Evolutionary conservation across 2,888 invertebrate genomes (phyloP), one percentile per base, ranked within the genome.

Genomic region (Chloromyia formosa): DNA sequence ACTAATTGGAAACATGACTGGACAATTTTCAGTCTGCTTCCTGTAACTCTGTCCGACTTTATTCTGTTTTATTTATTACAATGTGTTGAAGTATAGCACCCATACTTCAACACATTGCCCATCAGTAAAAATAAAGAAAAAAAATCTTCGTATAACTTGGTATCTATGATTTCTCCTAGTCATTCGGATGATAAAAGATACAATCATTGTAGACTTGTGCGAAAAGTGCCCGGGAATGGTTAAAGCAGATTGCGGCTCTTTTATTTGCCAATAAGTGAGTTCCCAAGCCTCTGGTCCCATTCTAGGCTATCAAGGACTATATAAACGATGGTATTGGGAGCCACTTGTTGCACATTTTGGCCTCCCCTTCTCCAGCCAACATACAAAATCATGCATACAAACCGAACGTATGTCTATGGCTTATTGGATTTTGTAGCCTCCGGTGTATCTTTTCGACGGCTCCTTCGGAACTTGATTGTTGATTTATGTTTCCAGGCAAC

Each of bases 281-380:
- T 66, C 66, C 66, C 66, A 66, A 1, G 66, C 66, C 22, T 49
- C 61, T 10, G 22, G 56, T 56, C 4, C 20, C 5, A 20, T 56
- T 56, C 56, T n/a, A 20, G 20, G 49, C 49, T 49, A 66, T 66
- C 66, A 16, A 35, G 35, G 22, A 49, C 45, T 22, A 16, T 60
- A 18, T 42, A 49, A 66, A 66, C 66, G 66, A 66, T 66, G 45
- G 10, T 49, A 49, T 66, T 66, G 76, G 75, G 71, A 73, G 74
- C 74, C 74, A 76, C 76, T 76, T 76, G 76, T 76, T 76, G 76
- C 75, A 74, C 40, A 71, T 71, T 69, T 69, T 71, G 56, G 71
- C 71, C 58, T 56, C 49, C n/a, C 45, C 27, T 7, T 35, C 27
- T 49, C 49, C 49, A 4, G 49, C 49, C 10, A 2, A 7, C 27